A percentile compares a stretch with the other conserved stretches of the same genome.
These are phyloP conservation scores for Ptychadena robeensis DNA, from an alignment of 2,797 vertebrate genomes.

Conservation along the genomic window DNA sequence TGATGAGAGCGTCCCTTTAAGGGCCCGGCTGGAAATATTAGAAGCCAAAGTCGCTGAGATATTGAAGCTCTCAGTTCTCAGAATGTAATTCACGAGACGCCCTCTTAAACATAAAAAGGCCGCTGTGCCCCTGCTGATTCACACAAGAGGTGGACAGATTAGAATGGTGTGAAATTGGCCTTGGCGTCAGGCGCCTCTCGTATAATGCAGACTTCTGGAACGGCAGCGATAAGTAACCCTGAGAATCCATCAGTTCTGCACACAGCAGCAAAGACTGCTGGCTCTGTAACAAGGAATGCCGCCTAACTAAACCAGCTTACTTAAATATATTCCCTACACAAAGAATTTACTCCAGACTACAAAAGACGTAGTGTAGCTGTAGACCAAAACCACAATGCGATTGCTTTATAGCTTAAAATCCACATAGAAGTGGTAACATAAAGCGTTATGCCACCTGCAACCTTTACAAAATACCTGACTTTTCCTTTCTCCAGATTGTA, in stretches of 20 bases:
- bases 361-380: background rate
- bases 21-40: conserved; percentile 38
- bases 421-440: background rate
- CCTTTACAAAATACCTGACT: background rate
- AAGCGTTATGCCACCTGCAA: background rate
- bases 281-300: conserved; percentile 33
- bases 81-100: conserved; percentile 49
- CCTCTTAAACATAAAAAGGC: conserved; percentile 53
- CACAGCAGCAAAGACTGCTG: conserved; percentile 34
- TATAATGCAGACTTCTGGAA: conserved; percentile 36
- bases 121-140: conserved; percentile 50
- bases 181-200: conserved; percentile 44
- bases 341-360: conserved; percentile 3
- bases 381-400: background rate
- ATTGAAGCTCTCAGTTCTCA: conserved; percentile 30
- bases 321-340: background rate
- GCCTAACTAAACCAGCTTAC: background rate
- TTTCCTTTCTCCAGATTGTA: background rate
- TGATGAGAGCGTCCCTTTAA: conserved; percentile 27
- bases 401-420: background rate
- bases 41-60: conserved; percentile 36
- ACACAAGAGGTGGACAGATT: conserved; percentile 55
- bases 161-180: conserved; percentile 52
- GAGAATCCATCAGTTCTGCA: conserved; percentile 47
- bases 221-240: conserved; percentile 46